phyloP scores from a whole-genome alignment of 2,797 vertebrate genomes.

The Sphenodon punctatus region DNA sequence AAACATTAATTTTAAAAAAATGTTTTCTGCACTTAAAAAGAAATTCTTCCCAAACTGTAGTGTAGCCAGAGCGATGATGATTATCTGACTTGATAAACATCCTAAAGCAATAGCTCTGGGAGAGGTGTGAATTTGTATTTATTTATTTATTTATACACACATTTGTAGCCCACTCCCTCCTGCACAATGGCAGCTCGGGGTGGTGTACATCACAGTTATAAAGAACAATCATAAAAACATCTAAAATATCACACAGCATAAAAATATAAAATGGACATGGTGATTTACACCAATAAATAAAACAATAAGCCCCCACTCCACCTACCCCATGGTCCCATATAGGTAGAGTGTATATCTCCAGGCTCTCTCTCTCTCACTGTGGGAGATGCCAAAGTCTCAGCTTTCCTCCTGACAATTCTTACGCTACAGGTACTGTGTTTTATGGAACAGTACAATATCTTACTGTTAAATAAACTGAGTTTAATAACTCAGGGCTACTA shows the following conservation, averaged over 20 bases:
- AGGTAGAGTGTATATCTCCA: too few species aligned
- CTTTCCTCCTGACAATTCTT: background rate
- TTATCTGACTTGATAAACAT: background rate
- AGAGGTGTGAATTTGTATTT: background rate
- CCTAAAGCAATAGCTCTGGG: background rate
- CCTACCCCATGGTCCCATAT: background rate
- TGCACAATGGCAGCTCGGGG: too few species aligned
- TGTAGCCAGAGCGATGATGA: background rate
- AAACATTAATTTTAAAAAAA: background rate
- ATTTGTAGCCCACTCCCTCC: too few species aligned
- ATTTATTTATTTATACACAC: too few species aligned
- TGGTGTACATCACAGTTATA: too few species aligned
- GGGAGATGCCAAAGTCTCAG: background rate
- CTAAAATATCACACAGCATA: too few species aligned
- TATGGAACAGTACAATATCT: background rate
- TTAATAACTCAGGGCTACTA: background rate
- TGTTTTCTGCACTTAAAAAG: background rate
- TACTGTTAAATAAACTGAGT: background rate
- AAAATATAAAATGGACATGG: too few species aligned
- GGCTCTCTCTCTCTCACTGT: background rate
- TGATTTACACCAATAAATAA: too few species aligned
- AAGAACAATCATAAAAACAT: too few species aligned
- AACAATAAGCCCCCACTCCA: background rate
- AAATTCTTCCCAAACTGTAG: rapidly evolving
- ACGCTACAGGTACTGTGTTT: background rate